Evolutionary conservation across 2,113 vertebrate species (phyloP), one percentile per base, ranked within the genome.

Genomic region (Lamprologus lemairii): DNA sequence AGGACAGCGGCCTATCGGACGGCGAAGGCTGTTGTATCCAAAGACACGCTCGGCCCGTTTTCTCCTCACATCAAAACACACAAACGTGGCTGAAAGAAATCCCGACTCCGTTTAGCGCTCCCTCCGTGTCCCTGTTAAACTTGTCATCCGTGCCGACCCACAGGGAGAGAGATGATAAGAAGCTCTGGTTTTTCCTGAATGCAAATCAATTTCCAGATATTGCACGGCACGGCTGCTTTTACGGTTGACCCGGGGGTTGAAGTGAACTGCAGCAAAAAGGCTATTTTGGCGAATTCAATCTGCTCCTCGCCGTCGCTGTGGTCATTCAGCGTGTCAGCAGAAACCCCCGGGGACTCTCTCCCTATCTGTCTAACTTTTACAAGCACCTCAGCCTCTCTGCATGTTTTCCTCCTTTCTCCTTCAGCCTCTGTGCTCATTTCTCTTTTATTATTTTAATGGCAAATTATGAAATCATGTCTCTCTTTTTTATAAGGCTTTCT

Each of bases 151-250:
- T 78, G 73, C 73, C 4, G 10, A 49, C 53, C 81, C 6, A 57
- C 73, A 1, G 26, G 88, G 82, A 90, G 35, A 35, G 60, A 80
- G 71, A 73, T 13, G 78, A 92, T 80, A 88, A 88, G 82, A 17
- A 87, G 54, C 55, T 87, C 35, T 3, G 7, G 35, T 60, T 86
- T 81, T 82, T 55, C 37, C 84, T 86, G 80, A 91, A 93, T 92
- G 89, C 88, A 91, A 91, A 91, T 90, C 86, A 86, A 87, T 91
- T 91, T 65, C 26, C 79, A 85, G 80, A 90, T 91, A 80, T 90
- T 86, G 84, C 88, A 79, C 79, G 63, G 84, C 84, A 80, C 63
- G 9, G 54, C 89, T 37, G 83, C 58, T 89, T 89, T 83, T 60
- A 83, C 79, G 9, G 35, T 57, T 57, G 87, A 93, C 89, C 89